These are phyloP conservation scores for Silurus glanis DNA, from an alignment of 2,113 vertebrate species.

Conservation along the genomic window DNA sequence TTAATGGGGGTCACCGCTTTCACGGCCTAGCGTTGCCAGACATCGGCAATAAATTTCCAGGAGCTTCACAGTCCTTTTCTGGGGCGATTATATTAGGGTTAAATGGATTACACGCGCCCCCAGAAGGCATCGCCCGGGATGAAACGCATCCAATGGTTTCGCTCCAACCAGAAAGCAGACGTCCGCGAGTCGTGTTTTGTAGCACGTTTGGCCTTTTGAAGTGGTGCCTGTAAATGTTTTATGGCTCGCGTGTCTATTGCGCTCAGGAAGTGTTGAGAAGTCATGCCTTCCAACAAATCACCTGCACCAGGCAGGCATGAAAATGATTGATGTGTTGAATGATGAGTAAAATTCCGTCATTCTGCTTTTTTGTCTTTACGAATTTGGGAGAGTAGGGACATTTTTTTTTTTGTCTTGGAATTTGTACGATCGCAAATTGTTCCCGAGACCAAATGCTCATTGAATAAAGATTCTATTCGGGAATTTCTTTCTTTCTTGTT, in stretches of 20 bases:
- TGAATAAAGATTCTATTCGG: too few species aligned
- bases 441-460: neutral
- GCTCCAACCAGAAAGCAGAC: slow-evolving; percentile 24
- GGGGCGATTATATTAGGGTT: neutral
- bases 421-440: neutral
- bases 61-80: neutral
- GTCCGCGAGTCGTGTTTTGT: neutral
- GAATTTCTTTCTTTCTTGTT: too few species aligned
- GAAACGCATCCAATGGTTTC: neutral
- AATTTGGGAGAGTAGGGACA: neutral
- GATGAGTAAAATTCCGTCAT: neutral
- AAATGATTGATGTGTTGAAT: neutral
- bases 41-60: neutral
- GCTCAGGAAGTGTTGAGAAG: slow-evolving; percentile 10
- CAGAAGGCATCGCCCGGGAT: neutral
- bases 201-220: neutral
- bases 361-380: neutral
- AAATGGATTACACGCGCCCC: neutral
- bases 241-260: slow-evolving; percentile 1
- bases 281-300: slow-evolving; percentile 18
- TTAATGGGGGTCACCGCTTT: neutral
- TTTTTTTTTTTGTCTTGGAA: neutral
- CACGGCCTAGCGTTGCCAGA: neutral
- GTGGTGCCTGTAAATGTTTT: slow-evolving; percentile 24
- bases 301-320: neutral